These are phyloP conservation scores for Drosophila funebris DNA, from an alignment of 1,140 invertebrate genomes.

Conservation along the genomic window DNA sequence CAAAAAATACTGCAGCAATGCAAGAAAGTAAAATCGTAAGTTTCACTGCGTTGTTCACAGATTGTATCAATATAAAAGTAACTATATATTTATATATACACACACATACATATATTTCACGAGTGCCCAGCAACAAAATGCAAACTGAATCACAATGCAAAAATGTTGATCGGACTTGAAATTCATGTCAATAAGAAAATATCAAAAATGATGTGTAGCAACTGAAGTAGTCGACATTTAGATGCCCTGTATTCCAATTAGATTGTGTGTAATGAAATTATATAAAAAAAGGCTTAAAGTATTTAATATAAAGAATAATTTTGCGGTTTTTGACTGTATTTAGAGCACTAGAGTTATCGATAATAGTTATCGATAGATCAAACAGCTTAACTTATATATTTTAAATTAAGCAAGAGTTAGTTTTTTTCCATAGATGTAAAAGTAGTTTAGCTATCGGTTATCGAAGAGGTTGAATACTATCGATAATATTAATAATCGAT, in stretches of 20 bases:
- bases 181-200: conserved; percentile 72
- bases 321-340: too few relatives aligned
- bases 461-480: too few relatives aligned
- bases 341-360: too few relatives aligned
- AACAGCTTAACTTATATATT: too few relatives aligned
- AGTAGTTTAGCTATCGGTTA: too few relatives aligned
- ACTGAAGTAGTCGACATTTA: background rate
- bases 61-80: conserved; percentile 33
- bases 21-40: conserved; percentile 68
- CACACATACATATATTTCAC: conserved; percentile 9
- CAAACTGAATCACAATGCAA: conserved; percentile 62
- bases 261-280: too few relatives aligned
- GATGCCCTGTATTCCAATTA: background rate
- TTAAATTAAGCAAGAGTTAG: too few relatives aligned
- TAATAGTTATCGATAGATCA: too few relatives aligned
- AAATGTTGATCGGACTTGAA: conserved; percentile 55
- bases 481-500: too few relatives aligned
- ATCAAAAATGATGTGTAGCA: conserved; percentile 27
- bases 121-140: conserved; percentile 55
- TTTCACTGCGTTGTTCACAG: conserved; percentile 60
- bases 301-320: too few relatives aligned
- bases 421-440: too few relatives aligned
- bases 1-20: conserved; percentile 39
- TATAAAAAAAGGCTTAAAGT: too few relatives aligned
- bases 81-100: conserved; percentile 1